A percentile compares a stretch with the other conserved stretches of the same genome.
phyloP scores from a whole-genome alignment of 2,113 vertebrate species.

The Vireo altiloquus region DNA sequence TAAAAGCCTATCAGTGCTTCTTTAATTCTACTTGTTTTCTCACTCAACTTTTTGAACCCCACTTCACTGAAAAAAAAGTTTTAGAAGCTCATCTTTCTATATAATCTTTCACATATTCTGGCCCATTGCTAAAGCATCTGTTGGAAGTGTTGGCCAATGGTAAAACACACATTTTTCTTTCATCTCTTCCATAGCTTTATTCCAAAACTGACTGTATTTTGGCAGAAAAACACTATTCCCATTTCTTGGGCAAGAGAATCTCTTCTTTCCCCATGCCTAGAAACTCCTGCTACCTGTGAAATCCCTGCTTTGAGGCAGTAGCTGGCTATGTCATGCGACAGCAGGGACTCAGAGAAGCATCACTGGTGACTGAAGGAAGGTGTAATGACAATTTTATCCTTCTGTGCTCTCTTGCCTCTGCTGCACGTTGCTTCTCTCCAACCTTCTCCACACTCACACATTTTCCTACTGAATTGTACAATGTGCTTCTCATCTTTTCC shows the following conservation, averaged over 20 bases:
- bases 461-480: background rate
- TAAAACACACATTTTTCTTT: background rate
- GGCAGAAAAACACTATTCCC: background rate
- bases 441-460: background rate
- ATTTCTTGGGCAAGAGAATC: background rate
- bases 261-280: background rate
- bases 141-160: background rate
- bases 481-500: background rate
- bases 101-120: background rate
- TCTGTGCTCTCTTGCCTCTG: background rate
- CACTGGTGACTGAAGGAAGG: background rate
- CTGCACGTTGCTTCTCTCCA: background rate
- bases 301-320: background rate
- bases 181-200: background rate
- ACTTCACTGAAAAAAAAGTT: background rate
- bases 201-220: background rate
- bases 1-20: background rate
- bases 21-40: background rate
- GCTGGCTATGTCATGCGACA: background rate
- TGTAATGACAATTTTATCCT: background rate
- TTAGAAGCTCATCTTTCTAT: background rate
- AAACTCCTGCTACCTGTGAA: background rate
- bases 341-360: background rate
- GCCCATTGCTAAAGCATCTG: background rate
- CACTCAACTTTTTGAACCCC: background rate